phyloP scores from a whole-genome alignment of 2,797 vertebrate species.

The Tangara arthus region DNA sequence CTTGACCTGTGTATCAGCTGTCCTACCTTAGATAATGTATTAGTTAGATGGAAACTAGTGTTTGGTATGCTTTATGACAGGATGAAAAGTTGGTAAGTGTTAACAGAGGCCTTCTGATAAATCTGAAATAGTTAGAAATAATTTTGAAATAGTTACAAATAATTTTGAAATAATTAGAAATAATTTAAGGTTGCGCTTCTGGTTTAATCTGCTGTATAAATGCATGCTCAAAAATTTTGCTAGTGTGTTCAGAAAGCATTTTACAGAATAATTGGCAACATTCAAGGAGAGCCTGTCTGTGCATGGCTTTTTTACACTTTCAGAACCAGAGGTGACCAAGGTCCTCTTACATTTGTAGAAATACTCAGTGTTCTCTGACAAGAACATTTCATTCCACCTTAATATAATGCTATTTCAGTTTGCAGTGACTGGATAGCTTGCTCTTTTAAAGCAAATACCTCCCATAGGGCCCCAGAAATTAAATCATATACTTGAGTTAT shows the following conservation, averaged over 20 bases:
- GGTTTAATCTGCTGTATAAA: not conserved
- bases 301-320: not conserved
- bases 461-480: not conserved
- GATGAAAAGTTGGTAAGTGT: not conserved
- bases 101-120: not conserved
- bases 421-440: not conserved
- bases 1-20: not conserved
- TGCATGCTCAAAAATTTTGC: not conserved
- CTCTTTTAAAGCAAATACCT: constrained; percentile 16
- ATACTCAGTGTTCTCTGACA: not conserved
- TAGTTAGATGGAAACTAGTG: not conserved
- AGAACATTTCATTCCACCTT: not conserved
- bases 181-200: not conserved
- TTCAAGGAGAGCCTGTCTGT: not conserved
- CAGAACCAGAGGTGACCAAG: not conserved
- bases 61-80: not conserved
- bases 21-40: not conserved
- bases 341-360: not conserved
- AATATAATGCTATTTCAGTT: not conserved
- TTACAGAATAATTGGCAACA: not conserved
- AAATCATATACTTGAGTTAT: not conserved
- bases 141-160: too few relatives aligned
- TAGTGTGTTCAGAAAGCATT: not conserved
- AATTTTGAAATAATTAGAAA: not conserved
- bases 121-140: not conserved